Conservation (phyloP, 2,797 vertebrate species). For the Poecilia wingei region DNA sequence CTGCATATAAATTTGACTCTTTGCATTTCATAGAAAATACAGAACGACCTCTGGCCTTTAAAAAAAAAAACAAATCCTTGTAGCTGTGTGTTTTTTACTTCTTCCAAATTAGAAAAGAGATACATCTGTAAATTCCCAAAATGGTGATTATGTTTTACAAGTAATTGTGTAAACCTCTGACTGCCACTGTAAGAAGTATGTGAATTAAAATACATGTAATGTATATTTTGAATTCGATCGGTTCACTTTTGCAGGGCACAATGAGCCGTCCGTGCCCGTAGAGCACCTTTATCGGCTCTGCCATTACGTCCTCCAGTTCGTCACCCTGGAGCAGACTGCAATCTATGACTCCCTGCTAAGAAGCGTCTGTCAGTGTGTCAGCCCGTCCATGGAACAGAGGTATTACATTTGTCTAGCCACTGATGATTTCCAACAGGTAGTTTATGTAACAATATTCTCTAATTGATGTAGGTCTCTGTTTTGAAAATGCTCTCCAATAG, state of each 20-base stretch:
- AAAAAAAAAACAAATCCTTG: no score
- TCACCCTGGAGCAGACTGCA: constrained; percentile 82
- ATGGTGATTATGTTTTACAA: neutral
- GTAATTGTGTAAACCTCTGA: neutral
- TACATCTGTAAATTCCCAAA: neutral
- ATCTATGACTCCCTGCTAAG: constrained; percentile 87
- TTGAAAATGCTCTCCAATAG: neutral
- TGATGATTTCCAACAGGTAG: constrained; percentile 3
- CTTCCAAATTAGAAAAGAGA: neutral
- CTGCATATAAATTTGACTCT: no score
- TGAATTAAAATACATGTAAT: neutral
- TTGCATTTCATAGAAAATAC: no score
- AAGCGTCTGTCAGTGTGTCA: constrained; percentile 72
- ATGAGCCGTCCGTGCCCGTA: constrained; percentile 82
- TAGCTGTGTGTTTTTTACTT: neutral
- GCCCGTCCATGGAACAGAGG: constrained; percentile 86
- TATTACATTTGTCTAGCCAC: constrained; percentile 54
- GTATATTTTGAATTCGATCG: neutral
- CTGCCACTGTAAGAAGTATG: neutral
- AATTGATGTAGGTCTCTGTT: neutral
- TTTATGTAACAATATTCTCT: constrained; percentile 6
- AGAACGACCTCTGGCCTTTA: no score
- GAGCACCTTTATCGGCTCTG: constrained; percentile 81
- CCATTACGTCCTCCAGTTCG: constrained; percentile 84
- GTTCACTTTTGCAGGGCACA: constrained; percentile 82